Base-by-base conservation (phyloP, 2,888 invertebrate species). In the Ectemnius lituratus region DNA sequence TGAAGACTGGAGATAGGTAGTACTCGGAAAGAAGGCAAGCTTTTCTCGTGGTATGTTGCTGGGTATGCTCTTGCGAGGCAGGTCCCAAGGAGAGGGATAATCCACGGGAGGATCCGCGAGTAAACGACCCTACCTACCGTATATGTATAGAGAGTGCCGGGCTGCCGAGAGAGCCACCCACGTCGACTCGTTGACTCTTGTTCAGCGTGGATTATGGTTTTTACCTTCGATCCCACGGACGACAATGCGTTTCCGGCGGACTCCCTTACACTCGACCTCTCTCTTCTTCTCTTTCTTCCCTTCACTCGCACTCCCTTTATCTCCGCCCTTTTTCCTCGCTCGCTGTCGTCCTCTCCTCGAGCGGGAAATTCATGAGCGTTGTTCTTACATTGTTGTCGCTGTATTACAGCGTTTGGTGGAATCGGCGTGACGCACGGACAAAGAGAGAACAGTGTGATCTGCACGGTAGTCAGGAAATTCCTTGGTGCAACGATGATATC, bases 221-320 rank as follows among this genome's bases (percentile, higher is more conserved):
- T 79, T 78, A 78, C 79, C 74, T 78, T 78, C 77, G 76, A 78
- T 78, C 76, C 77, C 77, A 76, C 70, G 73, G 64, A 76, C 76
- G 77, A 78, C 77, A 74, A 76, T 77, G 76, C 77, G 77, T 77
- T 78, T 63, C 77, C 28, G 70, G 49, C 62, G 37, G 11, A 37
- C 37, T 37, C 37, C 37, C 37, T 37, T 37, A 37, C 37, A 37
- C 37, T 37, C 37, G 37, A 37, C 37, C 2, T 11, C 8, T 8
- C 37, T 8, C 8, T 11, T 37, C 37, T 4, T 37, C 37, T 37
- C 37, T 11, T 23, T 37, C 37, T 37, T 11, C 37, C 37, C 37
- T 11, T 11, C 37, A 6, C 37, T 11, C 37, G 8, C 37, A 6
- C 37, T 11, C 37, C 37, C 37, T 23, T 23, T 23, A 23, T 23